Evolutionary conservation across 1,140 invertebrate genomes (phyloP), one percentile per base, ranked within the genome.

Genomic region (Lepidostoma basale): DNA sequence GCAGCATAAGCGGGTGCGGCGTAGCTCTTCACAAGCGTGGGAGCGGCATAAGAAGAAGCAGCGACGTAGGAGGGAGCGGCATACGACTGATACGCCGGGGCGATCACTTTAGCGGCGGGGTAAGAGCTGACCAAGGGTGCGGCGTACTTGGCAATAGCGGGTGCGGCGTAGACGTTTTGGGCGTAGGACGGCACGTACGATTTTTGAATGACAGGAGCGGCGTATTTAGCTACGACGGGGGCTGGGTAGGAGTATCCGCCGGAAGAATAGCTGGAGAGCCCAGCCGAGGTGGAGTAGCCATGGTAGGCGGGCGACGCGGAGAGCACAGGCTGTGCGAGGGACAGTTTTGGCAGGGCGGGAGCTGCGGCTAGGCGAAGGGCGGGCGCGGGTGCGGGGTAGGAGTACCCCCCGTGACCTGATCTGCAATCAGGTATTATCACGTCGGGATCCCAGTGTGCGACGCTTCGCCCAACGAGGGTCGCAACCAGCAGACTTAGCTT

Each of bases 391-490:
- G 77, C 70, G 10, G 78, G 73, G 67, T 83, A 83, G 4, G 77
- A 77, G 71, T 83, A 83, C 3, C 82, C 82, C 5, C 28, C 65
- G 16, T 64, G 39, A 12, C 69, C 60, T 23, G 77, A 68, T 9
- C 69, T 76, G 72, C 81, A 82, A 62, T 76, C 74, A 44, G 82
- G 82, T 60, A 81, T 80, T 69, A 81, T 81, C 20, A 83, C 75
- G 68, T 83, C 82, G 58, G 82, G 81, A 75, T 83, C 82, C 68
- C 83, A 81, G 74, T 81, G 81, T 36, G 78, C 80, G 22, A 75
- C 66, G 39, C 72, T 72, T 72, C 68, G 76, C 40, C 73, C 68
- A 58, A 77, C 52, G 58, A 65, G 36, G 16, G 70, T 60, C 30
- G 70, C 66, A 28, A 77, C 49, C 22, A 74, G 64, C 36, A 67